Base-by-base conservation (phyloP, 1,140 invertebrate genomes). In the Apis florea region DNA sequence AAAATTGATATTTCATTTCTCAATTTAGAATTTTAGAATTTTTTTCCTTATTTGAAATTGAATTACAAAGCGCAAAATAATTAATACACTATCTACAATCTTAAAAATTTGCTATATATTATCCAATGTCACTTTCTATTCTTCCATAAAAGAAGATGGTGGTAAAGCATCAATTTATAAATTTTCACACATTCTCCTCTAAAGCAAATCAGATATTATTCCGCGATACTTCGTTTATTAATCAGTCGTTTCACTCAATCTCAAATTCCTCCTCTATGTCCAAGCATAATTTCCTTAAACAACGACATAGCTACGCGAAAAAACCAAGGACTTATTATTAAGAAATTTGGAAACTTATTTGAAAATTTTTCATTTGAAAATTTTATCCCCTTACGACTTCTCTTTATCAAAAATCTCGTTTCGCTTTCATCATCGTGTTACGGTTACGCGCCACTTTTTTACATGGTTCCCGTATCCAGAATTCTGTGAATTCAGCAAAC, bases 321-420 rank as follows among this genome's bases (percentile, higher is more conserved):
- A 69, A n/a, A 56, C 9, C 4, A 9, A 12, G 13, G 24, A 13
- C 40, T 78, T 71, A 61, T 78, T 71, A 61, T 79, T 71, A 59
- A 69, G 47, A 71, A 79, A 71, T 71, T 71, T 71, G 15, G 9
- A 40, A 26, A 4, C 19, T 61, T n/a, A 17, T 9, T 1, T 5
- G 24, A 19, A 54, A 76, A 66, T 0, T 53, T 76, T 40, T 15
- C 11, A 17, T 0, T 11, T 0, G 53, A 17, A 56, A 69, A 58
- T 77, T 68, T 59, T n/a, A 68, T 68, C 9, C 26, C 9, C 6
- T 40, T 4, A 1, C 3, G 19, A 51, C 54, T 40, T 51, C 26
- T 11, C n/a, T 21, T 9, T 59, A 51, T 13, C 11, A 1, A 31
- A 51, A 31, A 78, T 13, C 19, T 68, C 63, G 21, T 68, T 56